Evolutionary conservation across 2,888 invertebrate genomes (phyloP), one percentile per base, ranked within the genome.

Genomic region (Scaptomyza caliginosa): DNA sequence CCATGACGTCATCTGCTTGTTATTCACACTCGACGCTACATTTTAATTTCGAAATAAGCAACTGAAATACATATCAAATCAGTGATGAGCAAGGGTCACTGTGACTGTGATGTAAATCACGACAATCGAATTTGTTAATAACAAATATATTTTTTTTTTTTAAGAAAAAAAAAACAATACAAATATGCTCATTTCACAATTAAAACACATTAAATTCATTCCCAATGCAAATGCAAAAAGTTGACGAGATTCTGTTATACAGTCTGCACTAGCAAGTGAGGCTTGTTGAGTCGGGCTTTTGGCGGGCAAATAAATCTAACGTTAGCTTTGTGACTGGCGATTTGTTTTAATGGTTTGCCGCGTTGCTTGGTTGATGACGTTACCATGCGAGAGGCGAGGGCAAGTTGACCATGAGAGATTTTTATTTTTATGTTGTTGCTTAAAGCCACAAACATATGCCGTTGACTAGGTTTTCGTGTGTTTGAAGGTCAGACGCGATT

Each of bases 1-100:
- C 55, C 77, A 75, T 81, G 81, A 81, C 81, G 81, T 81, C 81
- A 84, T 64, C 62, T 62, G 32, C 55, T 62, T 71, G 81, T 58
- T 80, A 80, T 84, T 83, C 71, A 75, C 77, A 63, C 73, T 73
- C 74, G 48, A 28, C 54, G 50, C 68, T 38, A 73, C 51, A 63
- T 66, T 70, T 65, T 40, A 50, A 62, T 70, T 70, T 68, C 57
- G 28, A 65, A 65, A 38, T 26, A 30, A 60, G 64, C 38, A 65
- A 64, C 48, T 58, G 46, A 62, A 57, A 48, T 32, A 23, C 50
- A n/a, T n/a, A 19, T 13, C 24, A 13, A 8, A n/a, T 24, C 16
- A 67, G 72, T 49, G 67, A 72, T 66, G 71, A 40, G 55, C 55
- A 10, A 13, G 7, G 2, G n/a, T 60, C 39, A 39, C 66, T 23